These are phyloP conservation scores for Theocolax elegans DNA, from an alignment of 1,140 invertebrate genomes.

Conservation along the genomic window DNA sequence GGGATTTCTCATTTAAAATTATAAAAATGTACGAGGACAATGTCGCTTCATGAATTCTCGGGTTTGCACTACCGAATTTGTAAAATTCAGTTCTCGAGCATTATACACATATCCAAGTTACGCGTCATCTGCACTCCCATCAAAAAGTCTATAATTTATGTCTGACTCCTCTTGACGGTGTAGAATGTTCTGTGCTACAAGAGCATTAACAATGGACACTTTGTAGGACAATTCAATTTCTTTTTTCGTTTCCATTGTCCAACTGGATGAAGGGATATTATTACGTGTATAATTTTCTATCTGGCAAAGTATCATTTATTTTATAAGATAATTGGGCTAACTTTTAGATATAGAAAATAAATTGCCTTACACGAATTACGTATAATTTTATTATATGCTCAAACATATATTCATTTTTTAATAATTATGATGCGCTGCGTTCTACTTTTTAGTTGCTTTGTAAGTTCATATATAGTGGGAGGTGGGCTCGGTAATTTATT, in stretches of 20 bases:
- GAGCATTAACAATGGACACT: not conserved
- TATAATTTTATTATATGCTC: too few relatives aligned
- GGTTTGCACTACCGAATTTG: not conserved
- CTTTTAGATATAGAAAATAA: too few relatives aligned
- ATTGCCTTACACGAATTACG: too few relatives aligned
- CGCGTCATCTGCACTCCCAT: conserved; percentile 8
- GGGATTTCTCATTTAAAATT: not conserved
- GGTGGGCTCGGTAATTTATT: conserved; percentile 5
- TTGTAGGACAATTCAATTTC: not conserved
- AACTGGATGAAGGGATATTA: not conserved
- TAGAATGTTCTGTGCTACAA: not conserved
- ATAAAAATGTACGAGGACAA: not conserved
- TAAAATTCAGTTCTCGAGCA: not conserved
- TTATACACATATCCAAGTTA: not conserved
- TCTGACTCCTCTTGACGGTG: not conserved
- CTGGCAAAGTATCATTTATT: too few relatives aligned
- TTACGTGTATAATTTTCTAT: too few relatives aligned
- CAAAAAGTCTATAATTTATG: conserved; percentile 14
- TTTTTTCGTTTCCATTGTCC: not conserved
- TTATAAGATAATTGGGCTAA: too few relatives aligned
- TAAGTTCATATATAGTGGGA: not conserved
- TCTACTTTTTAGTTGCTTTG: too few relatives aligned
- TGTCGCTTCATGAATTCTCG: not conserved
- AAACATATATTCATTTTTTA: too few relatives aligned
- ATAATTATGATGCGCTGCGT: too few relatives aligned